A percentile compares a stretch with the other conserved stretches of the same genome.
Conservation (phyloP, 2,888 invertebrate species). For the Drosophila hamatofila region DNA sequence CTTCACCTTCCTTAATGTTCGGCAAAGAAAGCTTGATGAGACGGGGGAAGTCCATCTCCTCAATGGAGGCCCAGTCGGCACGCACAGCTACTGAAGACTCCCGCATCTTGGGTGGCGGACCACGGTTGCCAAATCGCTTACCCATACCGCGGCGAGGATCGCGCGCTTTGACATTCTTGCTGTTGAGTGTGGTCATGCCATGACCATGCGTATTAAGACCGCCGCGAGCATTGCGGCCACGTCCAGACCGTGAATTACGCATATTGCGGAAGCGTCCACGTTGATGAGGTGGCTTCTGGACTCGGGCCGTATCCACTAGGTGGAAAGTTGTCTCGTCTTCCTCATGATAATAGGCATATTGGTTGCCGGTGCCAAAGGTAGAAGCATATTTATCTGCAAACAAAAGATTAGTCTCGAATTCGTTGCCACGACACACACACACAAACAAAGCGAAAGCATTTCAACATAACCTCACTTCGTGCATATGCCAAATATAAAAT, state of each 20-base stretch:
- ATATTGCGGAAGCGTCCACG: slow-evolving; percentile 95
- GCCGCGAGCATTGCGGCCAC: slow-evolving; percentile 89
- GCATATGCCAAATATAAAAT: slow-evolving; percentile 15
- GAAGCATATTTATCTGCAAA: slow-evolving; percentile 92
- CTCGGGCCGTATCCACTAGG: slow-evolving; percentile 97
- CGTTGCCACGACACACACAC: slow-evolving; percentile 79
- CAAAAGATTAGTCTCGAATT: slow-evolving; percentile 13
- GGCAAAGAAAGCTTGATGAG: slow-evolving; percentile 97
- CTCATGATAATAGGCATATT: slow-evolving; percentile 99
- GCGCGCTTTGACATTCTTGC: slow-evolving; percentile 92
- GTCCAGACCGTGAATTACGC: slow-evolving; percentile 86
- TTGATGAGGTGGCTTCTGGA: slow-evolving; percentile 97
- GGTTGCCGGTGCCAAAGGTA: slow-evolving; percentile 97
- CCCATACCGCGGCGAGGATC: slow-evolving; percentile 89
- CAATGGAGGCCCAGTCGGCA: slow-evolving; percentile 98
- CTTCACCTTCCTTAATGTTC: slow-evolving; percentile 94
- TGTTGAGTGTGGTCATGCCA: slow-evolving; percentile 93
- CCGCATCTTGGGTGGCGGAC: slow-evolving; percentile 95
- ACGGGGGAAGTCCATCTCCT: slow-evolving; percentile 99
- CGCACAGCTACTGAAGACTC: slow-evolving; percentile 98
- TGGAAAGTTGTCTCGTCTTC: slow-evolving; percentile 99
- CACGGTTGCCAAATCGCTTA: slow-evolving; percentile 86
- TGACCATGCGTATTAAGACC: slow-evolving; percentile 88
- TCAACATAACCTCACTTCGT: slow-evolving; percentile 77
- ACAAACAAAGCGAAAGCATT: slow-evolving; percentile 40